Base-by-base conservation (phyloP, 2,113 vertebrate genomes). In the Laterallus jamaicensis region DNA sequence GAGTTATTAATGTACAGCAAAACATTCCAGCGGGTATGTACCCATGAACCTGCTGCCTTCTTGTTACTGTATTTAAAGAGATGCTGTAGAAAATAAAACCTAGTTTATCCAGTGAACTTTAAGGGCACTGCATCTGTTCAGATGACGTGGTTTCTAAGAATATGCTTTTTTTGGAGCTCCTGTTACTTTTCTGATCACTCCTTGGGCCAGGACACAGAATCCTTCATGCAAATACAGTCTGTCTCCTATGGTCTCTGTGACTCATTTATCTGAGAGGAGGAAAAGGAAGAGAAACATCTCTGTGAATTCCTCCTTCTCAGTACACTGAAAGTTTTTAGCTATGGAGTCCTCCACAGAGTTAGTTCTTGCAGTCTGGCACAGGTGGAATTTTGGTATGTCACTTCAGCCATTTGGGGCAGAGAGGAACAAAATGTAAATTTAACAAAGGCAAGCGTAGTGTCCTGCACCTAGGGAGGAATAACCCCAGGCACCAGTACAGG, bases 31-130 rank as follows among this genome's bases (percentile, higher is more conserved):
- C 73, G 82, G 31, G 70, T 66, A 92, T 49, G 64, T 84, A 92
- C 63, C 78, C 78, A 47, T 87, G 94, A 76, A 95, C 95, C 91
- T 95, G 91, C 74, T 97, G 95, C 82, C 94, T 95, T 91, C 87
- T 96, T 56, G 81, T 94, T 95, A 15, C 90, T 70, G 87, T 92
- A 85, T 95, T 96, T 96, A 97, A 95, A 95, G 63, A 82, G 70
- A 67, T 90, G 91, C 62, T 90, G 91, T 73, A 92, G 91, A 93
- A 94, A 96, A 96, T 90, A 96, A 94, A 93, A 73, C 78, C 75
- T 10, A 4, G 22, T 92, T 91, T 90, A 88, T 77, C 91, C 79
- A 91, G 70, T 63, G 93, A 90, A 87, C 93, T 96, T 94, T 76
- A 91, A 28, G 62, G 82, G 84, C 63, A 35, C 55, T 80, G 70